Base-by-base conservation (phyloP, 2,797 vertebrate genomes). In the Sebastes oblongus region DNA sequence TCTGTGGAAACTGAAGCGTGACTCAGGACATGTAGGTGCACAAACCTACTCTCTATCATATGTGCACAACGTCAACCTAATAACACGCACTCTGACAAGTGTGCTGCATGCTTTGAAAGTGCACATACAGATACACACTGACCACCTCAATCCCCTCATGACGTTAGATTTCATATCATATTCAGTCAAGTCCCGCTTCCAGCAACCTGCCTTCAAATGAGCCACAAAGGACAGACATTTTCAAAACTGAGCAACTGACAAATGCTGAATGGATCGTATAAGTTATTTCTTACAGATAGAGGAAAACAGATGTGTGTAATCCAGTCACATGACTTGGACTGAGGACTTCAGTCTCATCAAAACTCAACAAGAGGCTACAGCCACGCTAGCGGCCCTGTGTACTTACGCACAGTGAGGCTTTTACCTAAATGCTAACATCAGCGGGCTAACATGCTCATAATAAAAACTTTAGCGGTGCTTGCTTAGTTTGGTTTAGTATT, bases 1-100 rank as follows among this genome's bases (percentile, higher is more conserved):
- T 82, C 71, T 13, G 5, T 60, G 67, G 80, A 77, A 72, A 85
- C 59, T 36, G 67, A 81, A 75, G 75, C n/a, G 59, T 2, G 3
- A 14, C 70, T 58, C 50, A 50, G 66, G 60, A 72, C 66, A 25
- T 62, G 69, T 77, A 62, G 67, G 58, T 25, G 78, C 34, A 74
- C 76, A 60, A 60, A 82, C 61, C 13, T 27, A 29, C 54, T 59
- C 52, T 25, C 30, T 34, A 61, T 54, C 66, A 72, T 36, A 50
- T 10, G 50, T n/a, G 22, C 29, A 74, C 71, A 55, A 24, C 1
- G 2, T 10, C 72, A 55, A 18, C 34, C 34, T 34, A 22, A 82
- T 77, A 72, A 76, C 67, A 32, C 11, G 3, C 27, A 10, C 39
- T 22, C 29, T 14, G 66, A 73, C 27, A 54, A 5, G 24, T 54